Percentiles rank a stretch among this genome's conserved stretches.
Evolutionary conservation across 2,797 vertebrate species (phyloP).

Genomic region (Columba guinea): DNA sequence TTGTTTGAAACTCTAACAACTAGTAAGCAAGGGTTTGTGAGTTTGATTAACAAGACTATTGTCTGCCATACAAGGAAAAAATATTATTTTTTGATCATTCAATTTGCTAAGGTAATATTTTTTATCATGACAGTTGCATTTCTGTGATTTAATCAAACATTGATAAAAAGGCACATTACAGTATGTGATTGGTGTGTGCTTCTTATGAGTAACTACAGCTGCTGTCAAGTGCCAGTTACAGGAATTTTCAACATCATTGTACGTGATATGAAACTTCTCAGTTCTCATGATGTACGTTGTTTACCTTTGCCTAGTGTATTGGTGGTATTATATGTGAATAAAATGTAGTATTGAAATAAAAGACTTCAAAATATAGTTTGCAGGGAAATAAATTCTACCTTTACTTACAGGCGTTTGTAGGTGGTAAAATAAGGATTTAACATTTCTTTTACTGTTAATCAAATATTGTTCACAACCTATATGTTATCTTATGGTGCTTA

Average conservation of each 20-base stretch:
- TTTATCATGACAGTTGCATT: background rate
- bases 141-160: background rate
- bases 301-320: background rate
- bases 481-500: background rate
- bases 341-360: background rate
- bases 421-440: background rate
- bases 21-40: background rate
- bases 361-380: background rate
- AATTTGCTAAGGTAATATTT: background rate
- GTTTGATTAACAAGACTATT: background rate
- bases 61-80: background rate
- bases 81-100: background rate
- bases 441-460: background rate
- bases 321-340: background rate
- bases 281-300: background rate
- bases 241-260: background rate
- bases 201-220: background rate
- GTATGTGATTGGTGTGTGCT: background rate
- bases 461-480: background rate
- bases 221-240: background rate
- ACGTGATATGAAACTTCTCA: background rate
- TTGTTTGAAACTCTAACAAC: background rate
- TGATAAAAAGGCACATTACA: background rate
- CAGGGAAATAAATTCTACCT: background rate
- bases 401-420: background rate